Evolutionary conservation across 2,113 vertebrate genomes (phyloP).

Genomic region (Circaetus gallicus): DNA sequence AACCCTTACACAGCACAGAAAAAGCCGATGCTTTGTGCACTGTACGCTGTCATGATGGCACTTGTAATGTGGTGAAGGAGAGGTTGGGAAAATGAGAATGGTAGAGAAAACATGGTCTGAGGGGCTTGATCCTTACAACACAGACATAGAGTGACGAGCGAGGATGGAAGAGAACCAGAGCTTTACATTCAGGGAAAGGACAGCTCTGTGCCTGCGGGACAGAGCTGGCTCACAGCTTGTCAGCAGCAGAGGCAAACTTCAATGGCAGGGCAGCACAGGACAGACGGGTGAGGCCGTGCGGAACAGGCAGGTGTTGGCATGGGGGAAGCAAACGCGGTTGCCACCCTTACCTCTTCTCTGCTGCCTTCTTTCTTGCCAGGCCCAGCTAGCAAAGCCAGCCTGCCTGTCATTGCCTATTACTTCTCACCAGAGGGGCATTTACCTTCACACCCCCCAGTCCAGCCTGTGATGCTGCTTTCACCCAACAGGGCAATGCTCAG

Average conservation of each 20-base stretch:
- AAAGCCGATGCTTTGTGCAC: neutral
- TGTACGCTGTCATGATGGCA: neutral
- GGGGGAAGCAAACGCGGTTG: neutral
- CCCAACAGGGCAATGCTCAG: neutral
- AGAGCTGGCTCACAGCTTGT: neutral
- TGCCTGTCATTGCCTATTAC: neutral
- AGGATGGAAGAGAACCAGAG: neutral
- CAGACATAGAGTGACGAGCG: neutral
- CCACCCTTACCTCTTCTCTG: neutral
- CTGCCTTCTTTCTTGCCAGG: neutral
- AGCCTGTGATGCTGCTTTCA: neutral
- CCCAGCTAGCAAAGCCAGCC: neutral
- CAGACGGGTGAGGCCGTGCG: neutral
- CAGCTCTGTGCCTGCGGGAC: neutral
- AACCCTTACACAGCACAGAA: neutral
- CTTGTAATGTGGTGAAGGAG: neutral
- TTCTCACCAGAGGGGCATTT: neutral
- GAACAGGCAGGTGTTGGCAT: neutral
- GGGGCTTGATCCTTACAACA: neutral
- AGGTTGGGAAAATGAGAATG: neutral
- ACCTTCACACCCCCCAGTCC: neutral
- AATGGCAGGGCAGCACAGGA: fast-evolving
- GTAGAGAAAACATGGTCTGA: neutral
- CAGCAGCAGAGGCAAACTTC: neutral
- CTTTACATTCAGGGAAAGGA: neutral